Conservation (phyloP, 2,888 invertebrate species). For the Cyclophora punctaria region DNA sequence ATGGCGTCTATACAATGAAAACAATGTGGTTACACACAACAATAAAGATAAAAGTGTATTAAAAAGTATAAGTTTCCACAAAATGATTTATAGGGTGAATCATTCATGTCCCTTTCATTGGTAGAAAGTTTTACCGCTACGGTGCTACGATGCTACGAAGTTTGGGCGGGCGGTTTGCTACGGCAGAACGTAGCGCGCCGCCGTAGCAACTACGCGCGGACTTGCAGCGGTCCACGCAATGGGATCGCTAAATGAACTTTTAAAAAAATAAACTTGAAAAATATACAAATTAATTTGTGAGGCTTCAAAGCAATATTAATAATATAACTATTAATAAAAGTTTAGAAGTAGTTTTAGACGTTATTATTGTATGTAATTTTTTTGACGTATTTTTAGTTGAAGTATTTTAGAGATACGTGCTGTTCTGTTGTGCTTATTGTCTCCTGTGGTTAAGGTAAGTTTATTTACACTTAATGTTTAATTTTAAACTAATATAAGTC, state of each 20-base stretch:
- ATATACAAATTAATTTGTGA: slow-evolving; percentile 21
- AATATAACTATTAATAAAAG: slow-evolving; percentile 22
- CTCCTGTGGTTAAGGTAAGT: slow-evolving; percentile 39
- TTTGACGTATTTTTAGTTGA: slow-evolving; percentile 20
- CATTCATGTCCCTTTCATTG: not conserved
- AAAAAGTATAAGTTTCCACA: too few species aligned
- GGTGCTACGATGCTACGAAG: slow-evolving; percentile 21
- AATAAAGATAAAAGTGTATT: too few species aligned
- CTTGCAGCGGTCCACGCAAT: slow-evolving; percentile 29
- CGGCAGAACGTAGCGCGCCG: slow-evolving; percentile 53
- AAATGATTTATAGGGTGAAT: not conserved
- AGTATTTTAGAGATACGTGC: not conserved
- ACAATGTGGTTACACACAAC: too few species aligned
- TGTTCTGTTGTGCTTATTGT: too few species aligned
- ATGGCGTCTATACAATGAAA: too few species aligned
- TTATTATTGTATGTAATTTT: slow-evolving; percentile 15
- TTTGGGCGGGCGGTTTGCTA: slow-evolving; percentile 33
- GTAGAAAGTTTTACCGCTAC: too few species aligned
- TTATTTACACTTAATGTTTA: not conserved
- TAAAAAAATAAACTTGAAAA: slow-evolving; percentile 13
- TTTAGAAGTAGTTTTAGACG: slow-evolving; percentile 26
- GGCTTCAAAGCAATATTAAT: slow-evolving; percentile 30
- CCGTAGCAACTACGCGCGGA: slow-evolving; percentile 22
- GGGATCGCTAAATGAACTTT: slow-evolving; percentile 28
- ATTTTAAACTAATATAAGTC: too few species aligned